phyloP scores from a whole-genome alignment of 1,140 invertebrate species.

The Elymnias hypermnestra region DNA sequence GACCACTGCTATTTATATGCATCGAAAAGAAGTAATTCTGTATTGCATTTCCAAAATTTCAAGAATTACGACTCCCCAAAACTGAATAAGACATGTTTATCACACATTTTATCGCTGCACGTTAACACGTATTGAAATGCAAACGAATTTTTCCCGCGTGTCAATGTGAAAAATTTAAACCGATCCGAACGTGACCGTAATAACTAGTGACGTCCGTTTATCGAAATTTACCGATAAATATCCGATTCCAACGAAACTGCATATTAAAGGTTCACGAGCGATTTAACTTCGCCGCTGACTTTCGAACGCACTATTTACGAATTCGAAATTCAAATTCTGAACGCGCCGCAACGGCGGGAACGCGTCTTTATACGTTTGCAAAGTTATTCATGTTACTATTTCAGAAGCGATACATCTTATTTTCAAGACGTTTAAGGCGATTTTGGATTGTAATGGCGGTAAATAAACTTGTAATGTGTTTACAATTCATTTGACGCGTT shows the following conservation, averaged over 20 bases:
- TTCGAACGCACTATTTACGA: slow-evolving; percentile 47
- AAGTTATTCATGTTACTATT: slow-evolving; percentile 23
- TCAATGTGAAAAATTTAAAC: slow-evolving; percentile 51
- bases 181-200: slow-evolving; percentile 49
- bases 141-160: slow-evolving; percentile 20
- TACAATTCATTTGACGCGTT: slow-evolving; percentile 62
- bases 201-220: slow-evolving; percentile 44
- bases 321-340: slow-evolving; percentile 64
- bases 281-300: slow-evolving; percentile 63
- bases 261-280: slow-evolving; percentile 59
- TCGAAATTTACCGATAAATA: slow-evolving; percentile 58
- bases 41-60: too few species aligned
- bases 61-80: too few species aligned
- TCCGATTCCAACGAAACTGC: slow-evolving; percentile 49
- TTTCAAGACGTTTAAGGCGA: slow-evolving; percentile 6
- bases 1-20: too few species aligned
- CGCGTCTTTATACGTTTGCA: slow-evolving; percentile 50
- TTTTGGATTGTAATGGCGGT: slow-evolving; percentile 7
- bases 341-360: slow-evolving; percentile 50
- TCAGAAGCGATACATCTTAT: slow-evolving; percentile 15
- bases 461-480: slow-evolving; percentile 19
- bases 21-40: too few species aligned
- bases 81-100: neutral
- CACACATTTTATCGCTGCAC: neutral
- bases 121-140: slow-evolving; percentile 4